These are phyloP conservation scores for Ridgeia piscesae DNA, from an alignment of 1,140 invertebrate genomes.

Conservation along the genomic window DNA sequence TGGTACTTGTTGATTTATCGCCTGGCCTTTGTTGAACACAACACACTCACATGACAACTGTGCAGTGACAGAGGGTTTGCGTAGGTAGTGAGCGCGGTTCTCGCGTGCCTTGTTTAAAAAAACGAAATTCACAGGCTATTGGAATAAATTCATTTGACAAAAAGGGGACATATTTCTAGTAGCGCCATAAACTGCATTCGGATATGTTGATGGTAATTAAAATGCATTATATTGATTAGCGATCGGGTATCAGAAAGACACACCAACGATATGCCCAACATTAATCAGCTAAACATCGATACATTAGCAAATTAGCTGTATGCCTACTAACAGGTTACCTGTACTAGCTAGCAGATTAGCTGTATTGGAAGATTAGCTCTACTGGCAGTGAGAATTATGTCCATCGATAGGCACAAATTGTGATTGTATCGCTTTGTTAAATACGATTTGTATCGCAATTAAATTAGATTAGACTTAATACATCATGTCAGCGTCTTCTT, in stretches of 20 bases:
- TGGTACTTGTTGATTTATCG: not conserved
- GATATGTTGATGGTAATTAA: not conserved
- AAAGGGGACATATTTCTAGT: not conserved
- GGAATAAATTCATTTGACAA: not conserved
- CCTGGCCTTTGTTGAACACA: not conserved
- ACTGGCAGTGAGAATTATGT: too few relatives aligned
- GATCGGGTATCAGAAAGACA: not conserved
- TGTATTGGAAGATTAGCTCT: too few relatives aligned
- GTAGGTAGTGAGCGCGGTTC: not conserved
- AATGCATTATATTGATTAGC: not conserved
- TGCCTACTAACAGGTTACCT: too few relatives aligned
- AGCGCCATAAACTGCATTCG: not conserved
- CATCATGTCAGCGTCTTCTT: too few relatives aligned
- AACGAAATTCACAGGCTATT: not conserved
- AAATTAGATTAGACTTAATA: too few relatives aligned
- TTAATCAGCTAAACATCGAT: too few relatives aligned
- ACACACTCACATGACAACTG: not conserved
- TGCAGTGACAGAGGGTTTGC: not conserved
- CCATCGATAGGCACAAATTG: too few relatives aligned
- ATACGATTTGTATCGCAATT: too few relatives aligned
- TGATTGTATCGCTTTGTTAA: too few relatives aligned
- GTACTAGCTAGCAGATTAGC: too few relatives aligned
- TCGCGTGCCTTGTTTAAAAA: not conserved
- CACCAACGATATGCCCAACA: not conserved
- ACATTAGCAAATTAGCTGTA: too few relatives aligned